Evolutionary conservation across 2,797 vertebrate genomes (phyloP), one percentile per base, ranked within the genome.

Genomic region (Lates japonicus): DNA sequence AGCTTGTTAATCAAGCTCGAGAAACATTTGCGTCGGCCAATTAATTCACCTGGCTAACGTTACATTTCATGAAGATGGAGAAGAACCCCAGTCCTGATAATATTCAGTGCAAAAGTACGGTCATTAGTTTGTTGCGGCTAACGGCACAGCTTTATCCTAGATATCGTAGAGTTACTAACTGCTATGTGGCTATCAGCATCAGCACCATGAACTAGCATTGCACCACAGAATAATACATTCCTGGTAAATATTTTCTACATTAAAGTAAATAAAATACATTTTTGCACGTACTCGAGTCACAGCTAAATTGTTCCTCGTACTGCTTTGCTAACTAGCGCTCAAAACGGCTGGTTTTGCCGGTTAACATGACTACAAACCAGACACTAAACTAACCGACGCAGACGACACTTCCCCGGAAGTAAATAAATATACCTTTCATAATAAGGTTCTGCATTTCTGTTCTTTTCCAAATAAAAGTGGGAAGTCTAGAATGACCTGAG

Each of bases 321-420:
- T 48, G 22, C 25, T 70, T 17, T 6, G 1, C 35, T 44, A 31
- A 41, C 9, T 19, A 5, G 8, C 2, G 11, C 49, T n/a, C 3
- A 10, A 70, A 52, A 42, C 9, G 1, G 12, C 22, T 9, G 16
- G 0, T 52, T 42, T 71, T 22, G 44, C 16, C 41, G 22, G 20
- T 70, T 65, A 42, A 73, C 80, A 37, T 57, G 13, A 49, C 22
- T 9, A 12, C 1, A 41, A 29, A 19, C 5, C 19, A 22, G 25
- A 51, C 65, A 55, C 62, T 5, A 48, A 62, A 58, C 42, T n/a
- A 35, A 22, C 2, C 2, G 11, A 20, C 6, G 51, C 1, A 7
- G 7, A 39, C 0, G 14, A 52, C 16, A 31, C 6, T 42, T 0
- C 19, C 59, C 90, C 85, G 92, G 92, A 92, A 90, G 84, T 74